phyloP scores from a whole-genome alignment of 2,888 invertebrate genomes.

The Coelogynopora nodosa region DNA sequence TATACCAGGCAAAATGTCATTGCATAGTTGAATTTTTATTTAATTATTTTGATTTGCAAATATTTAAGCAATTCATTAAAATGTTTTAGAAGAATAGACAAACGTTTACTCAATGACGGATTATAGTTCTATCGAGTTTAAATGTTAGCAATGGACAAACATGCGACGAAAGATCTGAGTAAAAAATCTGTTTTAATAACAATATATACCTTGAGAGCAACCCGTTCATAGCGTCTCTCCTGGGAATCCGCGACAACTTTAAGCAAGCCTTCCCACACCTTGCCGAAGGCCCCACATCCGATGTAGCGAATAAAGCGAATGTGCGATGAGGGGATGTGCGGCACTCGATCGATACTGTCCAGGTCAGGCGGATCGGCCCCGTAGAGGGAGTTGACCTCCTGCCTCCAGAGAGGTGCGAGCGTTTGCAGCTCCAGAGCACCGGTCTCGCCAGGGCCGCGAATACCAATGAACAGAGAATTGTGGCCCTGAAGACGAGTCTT shows the following conservation, averaged over 20 bases:
- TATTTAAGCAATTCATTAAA: too few species aligned
- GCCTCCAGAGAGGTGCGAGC: background rate
- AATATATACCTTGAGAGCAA: conserved; percentile 43
- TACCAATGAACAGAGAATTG: background rate
- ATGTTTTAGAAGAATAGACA: too few species aligned
- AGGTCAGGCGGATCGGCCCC: conserved; percentile 5
- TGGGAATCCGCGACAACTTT: conserved; percentile 7
- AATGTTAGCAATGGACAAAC: too few species aligned
- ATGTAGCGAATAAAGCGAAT: conserved; percentile 25
- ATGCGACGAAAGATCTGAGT: too few species aligned
- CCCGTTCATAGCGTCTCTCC: background rate
- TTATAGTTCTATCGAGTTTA: too few species aligned
- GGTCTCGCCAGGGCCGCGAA: background rate
- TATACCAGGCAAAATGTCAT: too few species aligned
- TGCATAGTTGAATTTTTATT: too few species aligned
- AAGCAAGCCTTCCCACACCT: conserved; percentile 42
- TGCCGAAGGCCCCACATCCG: conserved; percentile 41
- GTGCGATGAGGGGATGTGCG: conserved; percentile 33
- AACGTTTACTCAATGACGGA: too few species aligned
- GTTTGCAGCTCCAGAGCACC: background rate
- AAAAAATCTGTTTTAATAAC: too few species aligned
- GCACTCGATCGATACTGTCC: conserved; percentile 12
- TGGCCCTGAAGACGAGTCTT: background rate
- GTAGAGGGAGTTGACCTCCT: conserved; percentile 24
- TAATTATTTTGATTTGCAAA: too few species aligned